Percentiles rank a stretch among this genome's conserved stretches.
Evolutionary conservation across 2,797 vertebrate species (phyloP).

Genomic region (Poeciliopsis infans): DNA sequence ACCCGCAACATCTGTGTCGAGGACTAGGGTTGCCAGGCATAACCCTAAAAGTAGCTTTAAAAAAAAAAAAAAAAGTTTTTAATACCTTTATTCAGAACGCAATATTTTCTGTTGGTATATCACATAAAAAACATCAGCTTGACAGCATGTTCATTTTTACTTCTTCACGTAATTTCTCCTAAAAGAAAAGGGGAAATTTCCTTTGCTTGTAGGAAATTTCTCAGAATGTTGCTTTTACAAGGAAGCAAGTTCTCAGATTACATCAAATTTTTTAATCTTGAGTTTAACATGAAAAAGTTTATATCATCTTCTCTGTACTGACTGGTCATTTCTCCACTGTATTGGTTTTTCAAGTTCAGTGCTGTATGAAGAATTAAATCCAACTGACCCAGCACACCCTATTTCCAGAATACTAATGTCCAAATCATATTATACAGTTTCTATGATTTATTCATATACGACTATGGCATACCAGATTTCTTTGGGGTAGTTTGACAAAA

Average conservation of each 20-base stretch:
- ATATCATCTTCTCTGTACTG: slow-evolving; percentile 4
- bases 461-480: background rate
- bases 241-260: background rate
- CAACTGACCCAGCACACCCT: slow-evolving; percentile 17
- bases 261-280: background rate
- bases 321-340: slow-evolving; percentile 12
- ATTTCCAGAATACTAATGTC: slow-evolving; percentile 13
- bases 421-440: background rate
- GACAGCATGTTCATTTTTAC: background rate
- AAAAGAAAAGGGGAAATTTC: no score
- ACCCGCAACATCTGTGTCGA: no score
- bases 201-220: background rate
- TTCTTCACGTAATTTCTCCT: background rate
- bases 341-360: slow-evolving; percentile 20
- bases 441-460: slow-evolving; percentile 16
- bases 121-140: background rate
- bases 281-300: background rate
- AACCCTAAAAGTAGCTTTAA: no score
- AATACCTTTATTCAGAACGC: background rate
- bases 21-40: no score
- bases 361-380: slow-evolving; percentile 33
- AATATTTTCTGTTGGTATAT: background rate
- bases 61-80: no score
- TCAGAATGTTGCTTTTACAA: background rate
- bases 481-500: slow-evolving; percentile 31